Evolutionary conservation across 2,113 vertebrate genomes (phyloP), one percentile per base, ranked within the genome.

Genomic region (Melanerpes aurifrons): DNA sequence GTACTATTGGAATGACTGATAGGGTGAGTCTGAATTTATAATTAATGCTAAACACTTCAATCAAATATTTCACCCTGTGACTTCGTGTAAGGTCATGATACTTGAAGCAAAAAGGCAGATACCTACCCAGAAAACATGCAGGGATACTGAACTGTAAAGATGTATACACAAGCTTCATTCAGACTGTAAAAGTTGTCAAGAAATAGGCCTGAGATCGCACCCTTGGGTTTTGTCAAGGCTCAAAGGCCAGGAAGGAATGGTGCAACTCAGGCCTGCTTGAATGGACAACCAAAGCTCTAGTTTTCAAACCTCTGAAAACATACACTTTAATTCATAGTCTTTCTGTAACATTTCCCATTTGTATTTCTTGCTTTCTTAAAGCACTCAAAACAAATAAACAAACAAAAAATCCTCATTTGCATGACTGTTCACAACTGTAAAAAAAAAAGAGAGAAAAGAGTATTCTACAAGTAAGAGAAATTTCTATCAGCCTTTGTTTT

Each of bases 351-450:
- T 54, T 87, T 75, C 35, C 8, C 21, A 58, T 79, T 79, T 84
- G 25, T 58, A 69, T 62, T 93, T 79, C 28, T 68, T 74, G 19
- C 43, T 86, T 93, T 61, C 31, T 89, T 71, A 53, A 50, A 82
- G 57, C 61, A 81, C 24, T 8, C 12, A 87, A 61, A 92, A n/a
- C 45, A 92, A 81, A 80, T 24, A 83, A 87, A 29, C 76, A 86
- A 58, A 74, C 63, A 93, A 66, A 10, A 90, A 94, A 80, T 22
- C 13, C 25, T 70, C 59, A 93, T 82, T 92, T 80, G 10, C 61
- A 64, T 79, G 48, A 56, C 47, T 80, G 21, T 40, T 74, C 47
- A 47, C n/a, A 82, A 32, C 5, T 24, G 45, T 21, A 32, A 63
- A 75, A 73, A 82, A 72, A 56, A 35, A 74, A 64, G 63, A 89